Evolutionary conservation across 1,140 invertebrate species (phyloP), one percentile per base, ranked within the genome.

Genomic region (Coboldia fuscipes): DNA sequence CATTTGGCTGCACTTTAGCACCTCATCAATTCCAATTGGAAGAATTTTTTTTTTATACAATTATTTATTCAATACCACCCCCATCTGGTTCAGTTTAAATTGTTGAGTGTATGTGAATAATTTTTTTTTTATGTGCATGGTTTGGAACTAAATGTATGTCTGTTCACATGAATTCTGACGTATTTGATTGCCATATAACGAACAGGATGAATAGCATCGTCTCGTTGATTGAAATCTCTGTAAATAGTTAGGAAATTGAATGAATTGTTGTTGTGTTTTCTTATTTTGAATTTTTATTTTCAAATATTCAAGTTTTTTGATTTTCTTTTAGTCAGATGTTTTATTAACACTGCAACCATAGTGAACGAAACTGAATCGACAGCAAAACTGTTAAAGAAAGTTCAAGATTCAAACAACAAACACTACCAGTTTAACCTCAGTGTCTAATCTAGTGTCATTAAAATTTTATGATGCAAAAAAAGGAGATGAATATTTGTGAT

Each of bases 141-240:
- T 12, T 19, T 29, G 37, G 43, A 35, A 54, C 70, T 75, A 76
- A 65, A 76, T 76, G 61, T 70, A 75, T 48, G 70, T 75, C 58
- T 75, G 72, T 60, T 75, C 72, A 58, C 72, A 72, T 56, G 72
- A 75, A 52, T 75, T 75, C 56, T 74, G 70, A 41, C 70, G 63
- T 48, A 71, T 58, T 50, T 65, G 65, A 45, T 70, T 66, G 45
- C 66, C 65, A 51, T 67, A 65, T 39, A 71, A 57, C 36, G 65
- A 66, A 47, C 65, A 68, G 42, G 71, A 67, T 40, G 72, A 75
- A 59, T 74, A 75, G 63, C 73, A 75, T 41, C n/a, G n/a, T n/a
- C 70, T 65, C 41, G 68, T 65, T 36, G 72, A 73, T 40, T 70
- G 67, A 54, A 72, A 73, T 56, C 63, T 67, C 72, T 76, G 71